These are phyloP conservation scores for Heliocidaris erythrogramma DNA, from an alignment of 35 echinoderm and acorn worm species.

Conservation along the genomic window DNA sequence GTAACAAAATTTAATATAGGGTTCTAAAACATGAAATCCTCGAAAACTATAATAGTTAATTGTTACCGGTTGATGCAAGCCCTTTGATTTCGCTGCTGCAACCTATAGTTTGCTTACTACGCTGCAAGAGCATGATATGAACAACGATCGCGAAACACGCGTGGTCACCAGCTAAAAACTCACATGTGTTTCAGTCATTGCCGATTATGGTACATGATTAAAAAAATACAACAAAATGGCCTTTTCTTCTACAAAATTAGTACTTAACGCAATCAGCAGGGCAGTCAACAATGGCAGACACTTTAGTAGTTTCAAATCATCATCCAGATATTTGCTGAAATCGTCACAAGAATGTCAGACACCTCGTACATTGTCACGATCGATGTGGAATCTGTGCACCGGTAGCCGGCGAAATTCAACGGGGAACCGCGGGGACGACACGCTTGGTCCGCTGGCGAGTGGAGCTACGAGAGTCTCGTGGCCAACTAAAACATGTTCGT, in stretches of 20 bases:
- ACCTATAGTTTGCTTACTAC: no score
- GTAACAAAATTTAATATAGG: no score
- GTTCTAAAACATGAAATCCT: no score
- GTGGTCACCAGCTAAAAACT: neutral
- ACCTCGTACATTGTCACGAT: conserved; percentile 55
- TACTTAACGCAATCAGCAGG: conserved; percentile 7
- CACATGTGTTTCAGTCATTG: neutral
- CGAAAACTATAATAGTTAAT: no score
- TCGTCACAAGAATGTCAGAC: conserved; percentile 55
- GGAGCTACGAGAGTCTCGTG: conserved; percentile 22
- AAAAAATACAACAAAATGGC: conserved; percentile 43
- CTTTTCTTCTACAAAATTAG: conserved; percentile 46
- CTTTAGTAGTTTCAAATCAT: neutral
- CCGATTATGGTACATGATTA: neutral
- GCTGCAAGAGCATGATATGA: no score
- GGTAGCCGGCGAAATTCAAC: conserved; percentile 32
- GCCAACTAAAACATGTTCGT: conserved; percentile 30
- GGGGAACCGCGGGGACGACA: neutral
- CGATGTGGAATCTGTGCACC: conserved; percentile 68
- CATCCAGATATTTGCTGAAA: conserved; percentile 40
- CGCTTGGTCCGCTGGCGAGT: conserved; percentile 13
- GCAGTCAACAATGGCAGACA: conserved; percentile 51
- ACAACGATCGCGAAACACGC: no score
- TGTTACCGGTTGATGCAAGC: no score
- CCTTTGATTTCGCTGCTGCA: no score